Evolutionary conservation across 2,113 vertebrate species (phyloP).

Genomic region (Myxocyprinus asiaticus): DNA sequence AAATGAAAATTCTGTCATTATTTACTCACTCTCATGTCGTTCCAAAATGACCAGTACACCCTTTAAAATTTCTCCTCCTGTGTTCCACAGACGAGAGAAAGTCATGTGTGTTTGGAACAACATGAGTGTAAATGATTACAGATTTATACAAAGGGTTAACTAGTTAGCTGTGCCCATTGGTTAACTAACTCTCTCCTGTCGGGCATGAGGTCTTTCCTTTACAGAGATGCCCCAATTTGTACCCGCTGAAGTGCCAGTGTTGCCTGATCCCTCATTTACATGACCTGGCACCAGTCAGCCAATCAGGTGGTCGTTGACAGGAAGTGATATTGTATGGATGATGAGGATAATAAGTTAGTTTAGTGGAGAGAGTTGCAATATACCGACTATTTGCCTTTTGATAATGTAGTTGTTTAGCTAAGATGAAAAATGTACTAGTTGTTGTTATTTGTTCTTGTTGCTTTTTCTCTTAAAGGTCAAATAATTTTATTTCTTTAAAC

Average conservation of each 20-base stretch:
- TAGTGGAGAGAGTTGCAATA: constrained; percentile 44
- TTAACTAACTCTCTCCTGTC: background rate
- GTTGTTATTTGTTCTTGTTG: background rate
- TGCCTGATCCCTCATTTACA: background rate
- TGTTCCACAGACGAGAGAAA: no score
- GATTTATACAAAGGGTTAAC: no score
- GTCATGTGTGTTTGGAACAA: no score
- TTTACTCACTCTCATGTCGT: no score
- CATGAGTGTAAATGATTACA: no score
- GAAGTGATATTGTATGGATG: constrained; percentile 26
- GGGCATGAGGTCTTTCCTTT: background rate
- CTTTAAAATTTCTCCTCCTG: no score
- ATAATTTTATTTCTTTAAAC: no score
- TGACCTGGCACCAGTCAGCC: constrained; percentile 1
- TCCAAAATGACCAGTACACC: no score
- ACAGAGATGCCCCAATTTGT: constrained; percentile 13
- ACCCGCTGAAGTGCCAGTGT: constrained; percentile 15
- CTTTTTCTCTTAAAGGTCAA: no score
- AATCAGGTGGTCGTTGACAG: constrained; percentile 18
- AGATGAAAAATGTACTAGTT: no score
- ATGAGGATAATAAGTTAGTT: background rate
- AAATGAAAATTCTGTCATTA: no score
- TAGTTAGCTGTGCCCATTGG: no score
- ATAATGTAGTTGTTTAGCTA: constrained; percentile 30
- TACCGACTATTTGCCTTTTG: constrained; percentile 45